phyloP scores from a whole-genome alignment of 2,888 invertebrate species.

The Strigamia crassipes region DNA sequence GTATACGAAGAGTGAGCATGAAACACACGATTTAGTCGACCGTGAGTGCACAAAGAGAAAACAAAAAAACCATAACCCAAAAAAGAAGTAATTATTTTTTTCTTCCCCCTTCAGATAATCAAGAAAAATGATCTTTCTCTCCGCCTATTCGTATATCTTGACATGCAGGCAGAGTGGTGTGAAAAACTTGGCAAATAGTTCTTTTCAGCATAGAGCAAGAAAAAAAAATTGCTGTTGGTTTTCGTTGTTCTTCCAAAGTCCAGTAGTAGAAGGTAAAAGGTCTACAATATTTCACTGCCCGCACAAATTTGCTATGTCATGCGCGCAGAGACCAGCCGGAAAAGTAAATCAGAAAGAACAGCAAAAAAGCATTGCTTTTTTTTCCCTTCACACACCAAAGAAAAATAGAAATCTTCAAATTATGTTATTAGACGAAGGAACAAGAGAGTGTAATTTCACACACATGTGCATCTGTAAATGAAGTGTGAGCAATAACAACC shows the following conservation, averaged over 20 bases:
- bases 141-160: conserved; percentile 32
- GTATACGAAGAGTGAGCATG: conserved; percentile 13
- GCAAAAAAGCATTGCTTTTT: neutral
- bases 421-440: conserved; percentile 6
- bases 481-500: conserved; percentile 1
- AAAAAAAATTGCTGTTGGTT: conserved; percentile 22
- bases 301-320: conserved; percentile 32
- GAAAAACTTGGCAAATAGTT: conserved; percentile 42
- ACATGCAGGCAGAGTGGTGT: conserved; percentile 35
- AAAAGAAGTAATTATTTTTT: neutral
- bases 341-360: conserved; percentile 12
- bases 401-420: conserved; percentile 24
- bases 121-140: conserved; percentile 37
- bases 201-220: neutral
- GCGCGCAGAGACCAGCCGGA: neutral
- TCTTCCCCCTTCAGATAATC: conserved; percentile 17
- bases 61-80: neutral
- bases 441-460: conserved; percentile 7
- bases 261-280: conserved; percentile 22
- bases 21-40: conserved; percentile 28
- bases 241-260: conserved; percentile 40
- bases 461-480: neutral
- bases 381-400: neutral
- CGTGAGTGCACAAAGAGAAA: conserved; percentile 8
- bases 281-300: conserved; percentile 32